phyloP scores from a whole-genome alignment of 1,140 invertebrate species.

The Drosophila eugracilis region DNA sequence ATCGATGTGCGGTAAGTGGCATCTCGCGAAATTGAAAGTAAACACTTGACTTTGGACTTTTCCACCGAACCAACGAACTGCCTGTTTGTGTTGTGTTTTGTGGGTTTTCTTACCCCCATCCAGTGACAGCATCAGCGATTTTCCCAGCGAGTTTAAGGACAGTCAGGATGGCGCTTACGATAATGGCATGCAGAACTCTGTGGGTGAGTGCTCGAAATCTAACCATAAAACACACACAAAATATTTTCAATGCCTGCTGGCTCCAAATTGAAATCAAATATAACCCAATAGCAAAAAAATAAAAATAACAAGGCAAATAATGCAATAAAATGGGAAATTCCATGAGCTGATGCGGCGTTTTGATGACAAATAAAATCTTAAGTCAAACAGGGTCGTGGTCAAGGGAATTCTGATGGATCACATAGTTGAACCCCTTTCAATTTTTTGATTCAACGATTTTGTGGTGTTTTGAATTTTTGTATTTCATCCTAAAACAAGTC shows the following conservation, averaged over 20 bases:
- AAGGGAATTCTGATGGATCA: constrained; percentile 1
- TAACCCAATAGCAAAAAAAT: not conserved
- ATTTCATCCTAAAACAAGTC: constrained; percentile 58
- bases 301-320: constrained; percentile 64
- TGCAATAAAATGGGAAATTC: constrained; percentile 72
- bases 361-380: too few relatives aligned
- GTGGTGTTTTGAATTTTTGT: constrained; percentile 6
- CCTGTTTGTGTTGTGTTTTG: constrained; percentile 14
- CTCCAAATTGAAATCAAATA: constrained; percentile 70
- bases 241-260: constrained; percentile 66
- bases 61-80: not conserved
- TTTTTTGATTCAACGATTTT: not conserved
- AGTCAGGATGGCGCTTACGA: constrained; percentile 81
- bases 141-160: constrained; percentile 86
- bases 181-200: constrained; percentile 86
- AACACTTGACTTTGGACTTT: constrained; percentile 27
- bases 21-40: constrained; percentile 31
- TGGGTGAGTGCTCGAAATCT: constrained; percentile 85
- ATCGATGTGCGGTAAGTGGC: constrained; percentile 90
- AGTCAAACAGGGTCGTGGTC: constrained; percentile 21
- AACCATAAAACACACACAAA: constrained; percentile 62
- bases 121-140: constrained; percentile 87
- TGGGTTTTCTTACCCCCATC: not conserved
- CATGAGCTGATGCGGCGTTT: constrained; percentile 59
- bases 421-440: not conserved